phyloP scores from a whole-genome alignment of 2,113 vertebrate genomes.

The Diglossa brunneiventris region DNA sequence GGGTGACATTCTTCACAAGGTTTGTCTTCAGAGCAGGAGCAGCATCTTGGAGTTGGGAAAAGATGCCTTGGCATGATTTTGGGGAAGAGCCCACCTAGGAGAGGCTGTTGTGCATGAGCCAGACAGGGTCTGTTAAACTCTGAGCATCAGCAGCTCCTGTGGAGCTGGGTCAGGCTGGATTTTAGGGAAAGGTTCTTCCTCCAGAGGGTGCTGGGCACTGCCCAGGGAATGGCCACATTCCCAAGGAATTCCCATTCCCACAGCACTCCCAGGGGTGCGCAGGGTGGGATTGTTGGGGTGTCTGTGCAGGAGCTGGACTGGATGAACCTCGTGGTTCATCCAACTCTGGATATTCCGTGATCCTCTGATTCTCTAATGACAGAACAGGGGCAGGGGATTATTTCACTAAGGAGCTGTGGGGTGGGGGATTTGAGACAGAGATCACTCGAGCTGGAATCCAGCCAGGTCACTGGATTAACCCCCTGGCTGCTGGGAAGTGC shows the following conservation, averaged over 20 bases:
- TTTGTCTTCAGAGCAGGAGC: not conserved
- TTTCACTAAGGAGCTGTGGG: not conserved
- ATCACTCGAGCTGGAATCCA: constrained; percentile 1
- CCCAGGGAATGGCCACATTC: not conserved
- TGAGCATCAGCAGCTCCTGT: not conserved
- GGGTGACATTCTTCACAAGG: not conserved
- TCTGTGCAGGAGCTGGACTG: not conserved
- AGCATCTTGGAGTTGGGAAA: not conserved
- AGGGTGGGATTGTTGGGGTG: not conserved
- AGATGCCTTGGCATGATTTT: not conserved
- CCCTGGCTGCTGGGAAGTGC: not conserved
- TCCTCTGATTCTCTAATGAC: fast-evolving
- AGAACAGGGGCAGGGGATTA: not conserved
- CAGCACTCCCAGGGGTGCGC: not conserved
- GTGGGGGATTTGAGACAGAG: not conserved
- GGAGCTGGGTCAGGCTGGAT: not conserved
- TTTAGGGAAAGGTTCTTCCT: not conserved
- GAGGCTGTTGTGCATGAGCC: not conserved
- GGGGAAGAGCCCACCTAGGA: not conserved
- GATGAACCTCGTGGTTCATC: not conserved
- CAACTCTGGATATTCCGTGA: fast-evolving
- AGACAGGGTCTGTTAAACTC: fast-evolving
- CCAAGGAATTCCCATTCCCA: not conserved
- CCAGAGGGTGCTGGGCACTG: not conserved
- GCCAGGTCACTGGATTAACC: constrained; percentile 36